Evolutionary conservation across 2,113 vertebrate genomes (phyloP), one percentile per base, ranked within the genome.

Genomic region (Planiliza haematocheilus): DNA sequence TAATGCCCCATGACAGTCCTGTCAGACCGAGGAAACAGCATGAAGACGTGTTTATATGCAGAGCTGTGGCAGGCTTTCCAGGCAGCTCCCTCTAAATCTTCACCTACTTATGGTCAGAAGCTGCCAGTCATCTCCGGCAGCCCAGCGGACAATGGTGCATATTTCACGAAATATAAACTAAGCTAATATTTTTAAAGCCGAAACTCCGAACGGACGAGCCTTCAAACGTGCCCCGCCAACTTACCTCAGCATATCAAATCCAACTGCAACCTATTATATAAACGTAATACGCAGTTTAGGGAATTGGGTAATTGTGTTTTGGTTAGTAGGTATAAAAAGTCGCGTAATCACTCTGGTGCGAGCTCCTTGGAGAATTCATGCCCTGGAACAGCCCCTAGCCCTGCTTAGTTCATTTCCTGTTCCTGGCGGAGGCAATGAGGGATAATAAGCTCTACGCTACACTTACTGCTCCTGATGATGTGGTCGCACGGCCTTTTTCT

Each of bases 381-480:
- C 57, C 79, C 73, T 81, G 52, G 67, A 83, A 81, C 68, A 53
- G 80, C 69, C 88, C 41, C 68, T 12, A 58, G 84, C 79, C 49
- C 83, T 39, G 79, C 82, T 91, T 90, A 87, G 82, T 83, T 93
- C 74, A 93, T 93, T 93, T 93, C 92, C 93, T 91, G 83, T 81
- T 85, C 74, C 71, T 79, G 79, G 74, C 59, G 48, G 51, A 88
- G 83, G 88, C 89, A 91, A 88, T 85, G 88, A 88, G 80, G 86
- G 85, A 81, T 90, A 90, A 91, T 88, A 75, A 89, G 73, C 79
- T 73, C 58, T 36, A 79, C 36, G 70, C 81, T 84, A 81, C 42
- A 59, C 86, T 80, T 41, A 71, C 68, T 84, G 61, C 74, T 79
- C 81, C 56, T 79, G 76, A 81, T 79, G 76, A 77, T 86, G 82